phyloP scores from a whole-genome alignment of 2,797 vertebrate genomes.

The Phataginus tetradactyla region DNA sequence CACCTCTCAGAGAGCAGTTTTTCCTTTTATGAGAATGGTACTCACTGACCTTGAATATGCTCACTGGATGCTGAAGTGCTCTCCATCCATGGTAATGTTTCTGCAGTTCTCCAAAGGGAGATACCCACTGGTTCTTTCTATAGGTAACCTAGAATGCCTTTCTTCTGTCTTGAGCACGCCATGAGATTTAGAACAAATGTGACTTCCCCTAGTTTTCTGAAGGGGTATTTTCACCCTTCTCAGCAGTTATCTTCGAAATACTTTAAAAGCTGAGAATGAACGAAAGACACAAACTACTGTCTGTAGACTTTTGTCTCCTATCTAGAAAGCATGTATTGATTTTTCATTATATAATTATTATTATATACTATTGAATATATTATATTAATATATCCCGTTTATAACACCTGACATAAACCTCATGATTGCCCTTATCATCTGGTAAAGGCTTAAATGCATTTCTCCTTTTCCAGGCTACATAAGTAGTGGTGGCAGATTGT shows the following conservation, averaged over 20 bases:
- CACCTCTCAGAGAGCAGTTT: not conserved
- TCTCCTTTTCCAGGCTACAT: not conserved
- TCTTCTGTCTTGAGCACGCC: not conserved
- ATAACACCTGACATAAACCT: not conserved
- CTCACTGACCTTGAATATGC: not conserved
- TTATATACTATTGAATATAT: too few species aligned
- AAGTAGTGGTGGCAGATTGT: not conserved
- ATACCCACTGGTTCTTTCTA: not conserved
- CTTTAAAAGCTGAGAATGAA: not conserved
- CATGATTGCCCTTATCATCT: not conserved
- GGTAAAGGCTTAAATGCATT: not conserved
- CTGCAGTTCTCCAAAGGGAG: not conserved
- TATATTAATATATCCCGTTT: not conserved
- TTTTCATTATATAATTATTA: not conserved
- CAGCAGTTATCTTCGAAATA: not conserved
- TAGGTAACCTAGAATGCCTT: not conserved
- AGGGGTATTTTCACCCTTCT: not conserved
- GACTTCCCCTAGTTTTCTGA: not conserved
- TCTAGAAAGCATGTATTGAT: not conserved
- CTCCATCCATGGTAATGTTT: fast-evolving
- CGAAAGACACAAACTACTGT: not conserved
- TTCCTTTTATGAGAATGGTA: not conserved
- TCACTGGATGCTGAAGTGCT: not conserved
- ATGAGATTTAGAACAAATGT: not conserved
- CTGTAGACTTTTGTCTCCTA: not conserved